Base-by-base conservation (phyloP, 2,113 vertebrate species). In the Danionella cerebrum region DNA sequence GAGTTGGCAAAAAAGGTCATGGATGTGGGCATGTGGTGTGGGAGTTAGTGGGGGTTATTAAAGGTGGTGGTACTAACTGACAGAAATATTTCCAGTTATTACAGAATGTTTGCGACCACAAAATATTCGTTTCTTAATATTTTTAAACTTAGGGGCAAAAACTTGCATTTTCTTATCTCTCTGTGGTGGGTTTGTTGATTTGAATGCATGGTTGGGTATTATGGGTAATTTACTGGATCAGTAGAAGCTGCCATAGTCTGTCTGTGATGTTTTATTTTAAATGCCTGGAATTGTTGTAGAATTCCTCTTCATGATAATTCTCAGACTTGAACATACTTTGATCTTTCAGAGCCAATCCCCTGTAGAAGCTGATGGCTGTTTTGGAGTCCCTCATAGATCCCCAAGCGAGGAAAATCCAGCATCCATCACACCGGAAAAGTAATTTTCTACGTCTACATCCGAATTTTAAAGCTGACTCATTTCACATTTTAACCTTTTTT, bases 341-440 rank as follows among this genome's bases (percentile, higher is more conserved):
- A 50, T 22, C 12, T 59, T 58, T 5, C 27, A 45, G 9, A 62
- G 72, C 27, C 67, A 84, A 80, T 21, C 22, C 1, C 4, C 4
- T 19, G 1, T 16, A 14, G 82, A 82, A 38, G 6, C 52, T 2
- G 85, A 88, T 24, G 73, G 78, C n/a, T 85, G 80, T 14, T 90
- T 42, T 0, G 72, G 69, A 11, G 12, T 82, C 9, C 87, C 76
- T 18, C 75, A 82, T 29, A 89, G 79, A 47, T 67, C 63, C 14
- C 13, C 65, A 0, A 69, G 69, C 13, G 89, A 93, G 0, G 3
- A 60, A 1, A 67, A 70, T 29, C 80, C 54, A 29, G 85, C 0
- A 55, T 76, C 75, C 67, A 86, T 67, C 10, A 91, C 84, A 7
- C 77, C 82, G 1, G 94, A 96, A 53, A 94, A 69, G 94, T 97